Evolutionary conservation across 2,113 vertebrate genomes (phyloP).

Genomic region (Ceyx melanurus): DNA sequence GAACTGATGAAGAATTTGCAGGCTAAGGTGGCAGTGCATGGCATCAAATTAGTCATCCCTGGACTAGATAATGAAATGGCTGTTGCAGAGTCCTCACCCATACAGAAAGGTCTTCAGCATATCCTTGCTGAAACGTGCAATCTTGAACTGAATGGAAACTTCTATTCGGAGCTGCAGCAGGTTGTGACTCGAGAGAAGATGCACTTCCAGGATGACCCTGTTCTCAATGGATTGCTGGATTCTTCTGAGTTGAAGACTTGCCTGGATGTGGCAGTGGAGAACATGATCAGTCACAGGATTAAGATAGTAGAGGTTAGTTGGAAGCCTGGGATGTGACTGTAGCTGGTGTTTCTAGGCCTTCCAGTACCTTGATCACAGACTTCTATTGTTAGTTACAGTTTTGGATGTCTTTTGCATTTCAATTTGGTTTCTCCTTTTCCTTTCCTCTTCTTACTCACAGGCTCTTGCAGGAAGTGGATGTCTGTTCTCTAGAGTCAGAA

Average conservation of each 20-base stretch:
- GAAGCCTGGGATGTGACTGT: neutral
- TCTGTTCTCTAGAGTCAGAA: conserved; percentile 80
- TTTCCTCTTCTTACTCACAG: conserved; percentile 59
- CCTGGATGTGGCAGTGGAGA: conserved; percentile 86
- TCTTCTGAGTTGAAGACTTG: conserved; percentile 80
- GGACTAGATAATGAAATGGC: conserved; percentile 68
- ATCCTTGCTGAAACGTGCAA: conserved; percentile 83
- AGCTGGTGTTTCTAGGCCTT: neutral
- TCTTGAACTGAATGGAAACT: conserved; percentile 89
- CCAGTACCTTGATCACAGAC: neutral
- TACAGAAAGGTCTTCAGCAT: conserved; percentile 76
- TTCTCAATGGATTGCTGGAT: conserved; percentile 85
- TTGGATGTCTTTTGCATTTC: neutral
- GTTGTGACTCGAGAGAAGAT: conserved; percentile 78
- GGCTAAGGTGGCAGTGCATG: conserved; percentile 82
- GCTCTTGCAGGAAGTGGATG: conserved; percentile 83
- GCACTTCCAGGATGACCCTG: conserved; percentile 82
- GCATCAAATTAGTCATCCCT: conserved; percentile 81
- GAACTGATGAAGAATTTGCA: conserved; percentile 81
- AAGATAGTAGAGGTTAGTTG: conserved; percentile 88
- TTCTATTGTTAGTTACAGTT: neutral
- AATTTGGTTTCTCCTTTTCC: neutral
- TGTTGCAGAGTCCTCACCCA: neutral
- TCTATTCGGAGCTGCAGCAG: conserved; percentile 84
- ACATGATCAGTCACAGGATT: conserved; percentile 76